Evolutionary conservation across 1,140 invertebrate species (phyloP), one percentile per base, ranked within the genome.

Genomic region (Reticulitermes speratus): DNA sequence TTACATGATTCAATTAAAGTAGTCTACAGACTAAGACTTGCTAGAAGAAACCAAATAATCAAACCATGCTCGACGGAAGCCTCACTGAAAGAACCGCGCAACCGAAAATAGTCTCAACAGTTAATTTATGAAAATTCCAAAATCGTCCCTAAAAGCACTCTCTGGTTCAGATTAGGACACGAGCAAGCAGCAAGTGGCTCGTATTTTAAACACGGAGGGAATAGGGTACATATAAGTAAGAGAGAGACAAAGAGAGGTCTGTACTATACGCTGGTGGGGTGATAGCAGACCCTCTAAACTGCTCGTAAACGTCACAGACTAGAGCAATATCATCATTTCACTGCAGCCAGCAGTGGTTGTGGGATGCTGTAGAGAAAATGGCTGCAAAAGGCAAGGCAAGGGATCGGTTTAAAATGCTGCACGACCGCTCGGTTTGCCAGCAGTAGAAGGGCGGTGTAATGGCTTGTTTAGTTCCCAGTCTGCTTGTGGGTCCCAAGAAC

Each of bases 241-340:
- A 2, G 38, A 21, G 59, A 65, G 59, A 65, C 3, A 65, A 19
- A 65, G 21, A 0, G 25, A 30, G 65, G 11, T 25, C 52, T 16
- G 2, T 30, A 75, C n/a, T 75, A 30, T 9, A 25, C 0, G 3
- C 25, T 30, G 11, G 65, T 75, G 65, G 65, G 65, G 25, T 30
- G 65, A 75, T 30, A 25, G 65, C n/a, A 75, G 45, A 38, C n/a
- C 30, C 45, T 55, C 84, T 59, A 84, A 84, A 84, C 84, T 84
- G 84, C 84, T 84, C 84, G 84, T 84, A 84, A 84, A 84, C 84
- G 84, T 84, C 84, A 84, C 2, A 52, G 84, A 48, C 14, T 65
- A 84, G 84, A 59, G 84, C 84, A 84, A 84, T 84, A 84, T 84
- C 84, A 59, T 84, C 84, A 84, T 59, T 84, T 84, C 44, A 84